Conservation (phyloP, 2,888 invertebrate species). For the Cylloceria caligata region DNA sequence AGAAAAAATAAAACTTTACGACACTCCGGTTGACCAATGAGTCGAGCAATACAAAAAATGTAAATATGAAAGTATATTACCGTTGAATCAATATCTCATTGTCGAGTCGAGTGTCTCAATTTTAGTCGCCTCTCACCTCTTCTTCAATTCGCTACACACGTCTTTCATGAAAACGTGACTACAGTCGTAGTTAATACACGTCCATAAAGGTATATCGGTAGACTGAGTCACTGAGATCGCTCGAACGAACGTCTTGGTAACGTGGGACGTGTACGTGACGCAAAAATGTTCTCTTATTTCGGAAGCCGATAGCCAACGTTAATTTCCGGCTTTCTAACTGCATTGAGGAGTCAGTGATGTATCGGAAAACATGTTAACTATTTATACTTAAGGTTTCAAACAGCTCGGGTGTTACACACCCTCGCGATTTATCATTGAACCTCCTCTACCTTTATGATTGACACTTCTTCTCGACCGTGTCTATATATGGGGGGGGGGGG, state of each 20-base stretch:
- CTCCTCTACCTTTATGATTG: too few relatives aligned
- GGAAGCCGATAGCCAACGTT: conserved; percentile 48
- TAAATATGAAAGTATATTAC: neutral
- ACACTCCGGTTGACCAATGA: neutral
- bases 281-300: conserved; percentile 35
- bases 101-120: conserved; percentile 15
- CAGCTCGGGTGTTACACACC: too few relatives aligned
- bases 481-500: too few relatives aligned
- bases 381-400: neutral
- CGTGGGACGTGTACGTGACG: conserved; percentile 3
- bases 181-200: conserved; percentile 14
- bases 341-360: conserved; percentile 27
- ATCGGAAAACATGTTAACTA: conserved; percentile 25
- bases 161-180: conserved; percentile 13
- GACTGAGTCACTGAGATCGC: neutral
- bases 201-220: neutral
- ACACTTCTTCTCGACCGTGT: too few relatives aligned
- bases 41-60: neutral
- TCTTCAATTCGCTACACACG: conserved; percentile 16
- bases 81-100: conserved; percentile 19
- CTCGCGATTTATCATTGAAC: too few relatives aligned
- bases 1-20: too few relatives aligned
- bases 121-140: conserved; percentile 18
- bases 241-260: neutral
- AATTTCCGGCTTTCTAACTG: conserved; percentile 48